Evolutionary conservation across 1,140 invertebrate genomes (phyloP), one percentile per base, ranked within the genome.

Genomic region (Anadara kagoshimensis): DNA sequence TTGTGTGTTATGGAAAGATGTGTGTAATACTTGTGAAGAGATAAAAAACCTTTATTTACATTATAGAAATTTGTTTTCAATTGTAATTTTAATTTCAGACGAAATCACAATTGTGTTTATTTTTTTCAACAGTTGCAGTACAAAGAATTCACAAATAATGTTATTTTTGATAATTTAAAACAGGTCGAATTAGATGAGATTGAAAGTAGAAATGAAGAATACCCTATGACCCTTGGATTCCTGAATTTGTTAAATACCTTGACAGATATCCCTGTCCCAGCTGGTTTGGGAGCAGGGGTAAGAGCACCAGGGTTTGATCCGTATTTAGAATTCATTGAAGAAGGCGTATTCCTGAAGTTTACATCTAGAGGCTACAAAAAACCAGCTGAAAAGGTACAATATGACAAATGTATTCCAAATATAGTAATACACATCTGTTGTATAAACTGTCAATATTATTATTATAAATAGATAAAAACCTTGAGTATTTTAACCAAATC

Each of bases 301-400:
- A 90, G 96, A n/a, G 92, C 93, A 56, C 95, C 96, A 2, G 96
- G 96, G 1, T 94, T 98, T 76, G 94, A 96, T 89, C 95, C 96
- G 0, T 98, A 98, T 85, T 87, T 98, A 16, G 92, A 94, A 5
- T 97, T 96, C 85, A 92, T 96, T 26, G 90, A 94, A 12, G 92
- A 94, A 78, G 91, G 92, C 0, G 93, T 98, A 0, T 94, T 97
- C 49, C 86, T 97, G 1, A 93, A 94, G 75, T 95, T 94, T 81
- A 92, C 93, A 74, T 92, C 93, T 18, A 90, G 96, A 5, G 92
- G 93, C 0, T 97, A 97, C 83, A 94, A 94, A 84, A 92, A 93
- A 83, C 90, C 91, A 0, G 90, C 90, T 11, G 95, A 97, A 89
- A 94, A 93, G 90, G 91, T 93, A 68, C 58, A 76, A 49, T 61